These are phyloP conservation scores for Cyanoderma ruficeps DNA, from an alignment of 2,113 vertebrate genomes.

Conservation along the genomic window DNA sequence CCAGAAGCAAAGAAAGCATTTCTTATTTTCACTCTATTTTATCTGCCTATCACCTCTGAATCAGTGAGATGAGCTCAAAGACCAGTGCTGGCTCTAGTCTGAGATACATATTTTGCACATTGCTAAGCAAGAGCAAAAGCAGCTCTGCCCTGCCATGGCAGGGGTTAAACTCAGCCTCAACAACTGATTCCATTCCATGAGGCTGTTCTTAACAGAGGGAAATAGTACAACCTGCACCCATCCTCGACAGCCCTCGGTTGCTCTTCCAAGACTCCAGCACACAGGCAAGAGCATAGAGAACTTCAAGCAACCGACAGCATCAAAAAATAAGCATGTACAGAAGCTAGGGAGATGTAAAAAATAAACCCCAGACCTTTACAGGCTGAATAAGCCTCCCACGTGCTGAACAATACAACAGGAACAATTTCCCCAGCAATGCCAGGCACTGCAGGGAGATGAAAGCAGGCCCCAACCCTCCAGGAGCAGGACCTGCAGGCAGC, in stretches of 20 bases:
- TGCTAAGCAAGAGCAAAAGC: not conserved
- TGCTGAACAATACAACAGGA: not conserved
- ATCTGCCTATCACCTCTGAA: not conserved
- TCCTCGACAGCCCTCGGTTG: not conserved
- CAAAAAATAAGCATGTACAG: not conserved
- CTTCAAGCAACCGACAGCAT: not conserved
- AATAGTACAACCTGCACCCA: not conserved
- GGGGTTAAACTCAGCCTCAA: not conserved
- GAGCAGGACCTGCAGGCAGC: not conserved
- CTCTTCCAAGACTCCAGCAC: not conserved
- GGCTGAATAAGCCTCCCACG: not conserved
- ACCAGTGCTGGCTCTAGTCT: not conserved
- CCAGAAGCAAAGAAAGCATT: not conserved
- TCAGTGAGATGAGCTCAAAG: not conserved
- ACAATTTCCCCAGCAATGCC: not conserved
- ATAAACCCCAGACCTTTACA: not conserved
- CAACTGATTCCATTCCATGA: not conserved
- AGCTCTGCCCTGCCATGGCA: not conserved
- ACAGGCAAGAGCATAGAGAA: accelerated
- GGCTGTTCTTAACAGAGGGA: not conserved
- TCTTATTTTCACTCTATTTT: not conserved
- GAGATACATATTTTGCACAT: not conserved
- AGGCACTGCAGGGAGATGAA: not conserved
- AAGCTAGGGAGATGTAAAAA: not conserved
- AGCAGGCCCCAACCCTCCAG: not conserved